A percentile compares a stretch with the other conserved stretches of the same genome.
phyloP scores from a whole-genome alignment of 2,113 vertebrate genomes.

The Colaptes auratus region DNA sequence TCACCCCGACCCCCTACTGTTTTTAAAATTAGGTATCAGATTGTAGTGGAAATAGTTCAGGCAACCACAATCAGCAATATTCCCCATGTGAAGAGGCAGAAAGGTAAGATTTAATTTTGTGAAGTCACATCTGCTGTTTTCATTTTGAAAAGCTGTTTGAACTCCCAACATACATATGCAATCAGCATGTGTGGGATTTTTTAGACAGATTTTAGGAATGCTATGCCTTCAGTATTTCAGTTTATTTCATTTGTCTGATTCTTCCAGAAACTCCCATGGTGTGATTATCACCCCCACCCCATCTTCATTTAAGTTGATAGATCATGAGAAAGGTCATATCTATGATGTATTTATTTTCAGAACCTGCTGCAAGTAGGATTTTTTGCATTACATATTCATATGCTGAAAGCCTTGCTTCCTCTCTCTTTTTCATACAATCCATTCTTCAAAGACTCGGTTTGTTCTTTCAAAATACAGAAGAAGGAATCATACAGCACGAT shows the following conservation, averaged over 20 bases:
- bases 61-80: constrained; percentile 97
- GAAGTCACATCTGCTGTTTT: constrained; percentile 44
- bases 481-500: neutral
- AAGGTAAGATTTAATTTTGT: constrained; percentile 83
- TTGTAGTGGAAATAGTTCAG: constrained; percentile 98
- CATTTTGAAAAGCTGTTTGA: constrained; percentile 14
- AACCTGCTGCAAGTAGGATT: neutral
- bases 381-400: neutral
- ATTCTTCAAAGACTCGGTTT: neutral
- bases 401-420: neutral
- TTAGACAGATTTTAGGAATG: neutral
- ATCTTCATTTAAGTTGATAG: neutral
- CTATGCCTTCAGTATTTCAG: neutral
- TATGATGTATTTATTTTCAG: neutral
- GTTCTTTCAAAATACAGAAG: neutral
- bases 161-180: neutral
- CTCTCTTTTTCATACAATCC: neutral
- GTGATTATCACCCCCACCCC: neutral
- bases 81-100: constrained; percentile 96
- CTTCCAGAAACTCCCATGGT: neutral
- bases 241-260: constrained; percentile 15
- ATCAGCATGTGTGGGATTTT: neutral
- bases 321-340: neutral
- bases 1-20: neutral
- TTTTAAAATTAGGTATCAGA: constrained; percentile 90